phyloP scores from a whole-genome alignment of 2,113 vertebrate genomes.

The Elgaria multicarinata region DNA sequence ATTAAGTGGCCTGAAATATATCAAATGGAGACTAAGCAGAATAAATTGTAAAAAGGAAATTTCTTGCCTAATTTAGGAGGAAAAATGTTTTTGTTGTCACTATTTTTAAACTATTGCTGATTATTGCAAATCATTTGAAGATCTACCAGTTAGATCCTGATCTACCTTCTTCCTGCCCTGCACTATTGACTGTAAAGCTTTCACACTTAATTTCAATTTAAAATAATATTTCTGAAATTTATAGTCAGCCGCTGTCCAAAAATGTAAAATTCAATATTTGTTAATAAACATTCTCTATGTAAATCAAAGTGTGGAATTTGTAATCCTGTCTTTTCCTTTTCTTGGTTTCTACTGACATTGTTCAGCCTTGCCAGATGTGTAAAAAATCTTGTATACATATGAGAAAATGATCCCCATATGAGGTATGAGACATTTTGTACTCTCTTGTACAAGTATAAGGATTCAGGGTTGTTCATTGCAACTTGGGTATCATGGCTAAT shows the following conservation, averaged over 20 bases:
- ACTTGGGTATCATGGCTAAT: not conserved
- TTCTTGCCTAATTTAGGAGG: too few relatives aligned
- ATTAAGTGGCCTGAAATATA: fast-evolving
- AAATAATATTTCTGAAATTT: constrained; percentile 56
- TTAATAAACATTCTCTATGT: constrained; percentile 64
- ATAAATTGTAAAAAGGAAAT: not conserved
- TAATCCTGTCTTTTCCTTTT: not conserved
- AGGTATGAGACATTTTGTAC: not conserved
- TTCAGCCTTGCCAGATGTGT: not conserved
- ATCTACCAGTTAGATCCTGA: too few relatives aligned
- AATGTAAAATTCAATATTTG: constrained; percentile 53
- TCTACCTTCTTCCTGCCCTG: not conserved
- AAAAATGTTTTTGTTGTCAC: too few relatives aligned
- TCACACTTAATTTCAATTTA: constrained; percentile 57
- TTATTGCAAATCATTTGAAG: too few relatives aligned
- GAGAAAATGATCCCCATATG: not conserved
- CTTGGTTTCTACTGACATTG: not conserved
- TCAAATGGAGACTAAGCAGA: not conserved
- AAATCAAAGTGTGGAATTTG: constrained; percentile 20
- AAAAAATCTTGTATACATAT: not conserved
- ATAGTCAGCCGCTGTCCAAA: constrained; percentile 55
- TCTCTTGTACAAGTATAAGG: not conserved
- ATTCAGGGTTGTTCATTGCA: not conserved
- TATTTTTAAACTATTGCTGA: too few relatives aligned
- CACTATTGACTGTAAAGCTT: constrained; percentile 53